Evolutionary conservation across 1,140 invertebrate species (phyloP).

Genomic region (Adelges cooleyi): DNA sequence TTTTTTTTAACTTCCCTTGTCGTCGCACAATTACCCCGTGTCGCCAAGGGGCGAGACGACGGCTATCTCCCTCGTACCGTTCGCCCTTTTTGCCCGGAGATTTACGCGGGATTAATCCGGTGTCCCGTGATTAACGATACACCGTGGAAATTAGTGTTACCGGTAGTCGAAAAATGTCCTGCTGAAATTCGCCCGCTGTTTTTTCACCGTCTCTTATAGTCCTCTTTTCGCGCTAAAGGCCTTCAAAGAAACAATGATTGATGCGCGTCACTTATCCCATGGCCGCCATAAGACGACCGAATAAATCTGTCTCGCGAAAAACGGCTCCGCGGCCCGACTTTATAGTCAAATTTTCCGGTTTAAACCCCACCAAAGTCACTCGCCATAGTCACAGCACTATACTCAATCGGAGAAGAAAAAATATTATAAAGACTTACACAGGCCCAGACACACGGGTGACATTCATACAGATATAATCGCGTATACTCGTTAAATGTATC

Average conservation of each 20-base stretch:
- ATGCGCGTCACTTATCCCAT: background rate
- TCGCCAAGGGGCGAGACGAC: background rate
- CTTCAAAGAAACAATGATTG: background rate
- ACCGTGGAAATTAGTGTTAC: background rate
- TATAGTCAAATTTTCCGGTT: too few relatives aligned
- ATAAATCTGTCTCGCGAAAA: background rate
- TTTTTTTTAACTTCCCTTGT: background rate
- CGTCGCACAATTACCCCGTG: slow-evolving; percentile 18
- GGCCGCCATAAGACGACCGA: too few relatives aligned
- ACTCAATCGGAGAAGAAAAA: too few relatives aligned
- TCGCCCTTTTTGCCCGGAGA: background rate
- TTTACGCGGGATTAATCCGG: background rate
- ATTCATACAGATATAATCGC: too few relatives aligned
- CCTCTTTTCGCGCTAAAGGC: background rate
- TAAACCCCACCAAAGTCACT: too few relatives aligned
- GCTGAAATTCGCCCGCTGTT: background rate
- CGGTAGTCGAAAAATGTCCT: background rate
- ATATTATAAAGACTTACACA: too few relatives aligned
- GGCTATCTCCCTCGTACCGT: background rate
- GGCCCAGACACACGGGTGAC: too few relatives aligned
- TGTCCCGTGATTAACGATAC: slow-evolving; percentile 14
- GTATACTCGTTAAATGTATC: too few relatives aligned
- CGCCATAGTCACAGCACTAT: too few relatives aligned
- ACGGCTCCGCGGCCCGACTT: background rate
- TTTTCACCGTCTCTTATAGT: background rate